Base-by-base conservation (phyloP, 2,888 invertebrate species). In the Tipula unca region DNA sequence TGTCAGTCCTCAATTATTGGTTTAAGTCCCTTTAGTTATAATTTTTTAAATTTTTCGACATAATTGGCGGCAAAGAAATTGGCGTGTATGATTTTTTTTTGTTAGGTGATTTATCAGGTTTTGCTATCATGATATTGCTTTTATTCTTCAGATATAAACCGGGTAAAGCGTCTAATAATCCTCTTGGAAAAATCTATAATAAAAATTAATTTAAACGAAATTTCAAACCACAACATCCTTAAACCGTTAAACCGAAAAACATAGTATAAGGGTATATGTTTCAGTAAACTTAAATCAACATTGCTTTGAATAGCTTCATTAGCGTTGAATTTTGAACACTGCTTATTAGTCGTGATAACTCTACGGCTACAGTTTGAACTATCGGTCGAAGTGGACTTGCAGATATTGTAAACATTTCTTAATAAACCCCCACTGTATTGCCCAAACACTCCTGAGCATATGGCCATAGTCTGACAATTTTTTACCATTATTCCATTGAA, bases 351-450 rank as follows among this genome's bases (percentile, higher is more conserved):
- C 98, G 93, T 82, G 96, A 95, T 87, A 98, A 92, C 92, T 99
- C 98, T 91, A 98, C 98, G 87, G 96, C 96, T 86, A 98, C 96
- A 0, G 96, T 97, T 92, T 98, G 96, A 83, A 98, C 95, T 87
- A 98, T 96, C 88, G 95, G 94, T 20, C 94, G 93, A 87, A 98
- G 93, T 90, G 98, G 93, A 29, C 94, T 93, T 0, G 96, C 95
- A 4, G 96, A 96, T 85, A 95, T 93, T 17, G 92, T 91, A 83
- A 92, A 93, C 88, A 91, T 90, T 86, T 91, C 91, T 0, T 90
- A 91, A 87, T 89, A 91, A 20, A 91, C 91, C 1, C 90, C 91
- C 0, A 96, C 94, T 39, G 96, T 92, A 90, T 96, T 96, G 87
- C 95, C 95, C 85, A 96, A 94, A 87, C 96, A 96, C 90, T 96